phyloP scores from a whole-genome alignment of 2,113 vertebrate species.

The Callospermophilus lateralis region DNA sequence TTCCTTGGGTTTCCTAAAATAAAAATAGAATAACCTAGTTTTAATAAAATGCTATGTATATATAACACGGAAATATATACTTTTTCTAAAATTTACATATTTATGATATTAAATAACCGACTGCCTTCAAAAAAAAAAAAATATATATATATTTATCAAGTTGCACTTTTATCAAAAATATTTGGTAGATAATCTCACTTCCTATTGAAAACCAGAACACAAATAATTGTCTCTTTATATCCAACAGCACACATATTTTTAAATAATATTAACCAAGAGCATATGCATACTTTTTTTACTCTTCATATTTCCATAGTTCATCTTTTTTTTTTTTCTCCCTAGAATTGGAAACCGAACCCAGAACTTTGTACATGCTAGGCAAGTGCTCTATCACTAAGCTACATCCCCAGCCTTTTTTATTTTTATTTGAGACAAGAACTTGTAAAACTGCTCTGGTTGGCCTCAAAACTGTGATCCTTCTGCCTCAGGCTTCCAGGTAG shows the following conservation, averaged over 20 bases:
- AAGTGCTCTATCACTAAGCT: not conserved
- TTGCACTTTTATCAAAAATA: constrained; percentile 23
- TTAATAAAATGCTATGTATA: constrained; percentile 37
- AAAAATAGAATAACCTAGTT: constrained; percentile 66
- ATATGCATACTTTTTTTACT: not conserved
- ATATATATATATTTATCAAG: constrained; percentile 21
- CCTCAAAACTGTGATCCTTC: not conserved
- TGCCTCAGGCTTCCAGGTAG: not conserved
- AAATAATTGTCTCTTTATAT: constrained; percentile 13
- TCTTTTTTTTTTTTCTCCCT: not conserved
- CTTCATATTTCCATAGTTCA: not conserved
- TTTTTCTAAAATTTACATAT: not conserved
- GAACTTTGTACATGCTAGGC: not conserved
- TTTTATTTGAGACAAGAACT: not conserved
- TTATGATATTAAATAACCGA: not conserved
- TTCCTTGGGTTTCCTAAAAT: constrained; percentile 95
- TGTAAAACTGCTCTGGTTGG: not conserved
- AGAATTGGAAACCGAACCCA: not conserved
- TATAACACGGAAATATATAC: not conserved
- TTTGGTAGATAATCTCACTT: constrained; percentile 26
- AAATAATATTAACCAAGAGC: constrained; percentile 9
- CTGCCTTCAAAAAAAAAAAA: not conserved
- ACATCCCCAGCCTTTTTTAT: too few species aligned
- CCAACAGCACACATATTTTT: not conserved
- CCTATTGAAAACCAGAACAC: constrained; percentile 22